Evolutionary conservation across 2,797 vertebrate genomes (phyloP).

Genomic region (Acanthurus tractus): DNA sequence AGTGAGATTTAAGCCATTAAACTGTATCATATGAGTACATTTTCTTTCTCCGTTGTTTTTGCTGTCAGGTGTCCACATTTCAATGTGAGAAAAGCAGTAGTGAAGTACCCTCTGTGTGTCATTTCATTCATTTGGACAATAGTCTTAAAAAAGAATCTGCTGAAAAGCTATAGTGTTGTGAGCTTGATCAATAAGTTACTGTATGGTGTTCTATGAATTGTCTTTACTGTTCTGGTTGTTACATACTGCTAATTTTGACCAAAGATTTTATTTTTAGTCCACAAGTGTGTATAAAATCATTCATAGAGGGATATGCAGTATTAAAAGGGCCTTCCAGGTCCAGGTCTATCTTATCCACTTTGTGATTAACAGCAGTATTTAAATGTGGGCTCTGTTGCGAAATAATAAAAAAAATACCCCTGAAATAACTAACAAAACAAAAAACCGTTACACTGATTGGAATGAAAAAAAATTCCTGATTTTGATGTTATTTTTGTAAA

Average conservation of each 20-base stretch:
- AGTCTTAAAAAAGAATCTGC: conserved; percentile 50
- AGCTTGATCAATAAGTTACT: conserved; percentile 81
- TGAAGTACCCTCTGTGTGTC: conserved; percentile 67
- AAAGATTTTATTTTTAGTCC: conserved; percentile 74
- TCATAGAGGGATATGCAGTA: conserved; percentile 68
- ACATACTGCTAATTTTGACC: conserved; percentile 76
- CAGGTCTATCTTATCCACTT: conserved; percentile 42
- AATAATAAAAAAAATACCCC: conserved; percentile 7
- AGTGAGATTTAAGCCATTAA: conserved; percentile 56
- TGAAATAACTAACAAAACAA: not conserved
- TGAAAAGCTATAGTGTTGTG: conserved; percentile 78
- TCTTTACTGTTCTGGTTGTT: conserved; percentile 72
- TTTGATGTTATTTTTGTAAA: conserved; percentile 54
- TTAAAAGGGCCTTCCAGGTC: conserved; percentile 59
- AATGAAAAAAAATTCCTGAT: conserved; percentile 20
- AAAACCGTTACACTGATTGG: conserved; percentile 41
- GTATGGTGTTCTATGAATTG: conserved; percentile 71
- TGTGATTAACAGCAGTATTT: conserved; percentile 64
- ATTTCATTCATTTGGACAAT: conserved; percentile 53
- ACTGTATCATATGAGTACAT: conserved; percentile 38
- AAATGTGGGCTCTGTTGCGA: conserved; percentile 51
- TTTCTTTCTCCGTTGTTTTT: conserved; percentile 43
- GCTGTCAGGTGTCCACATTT: conserved; percentile 63
- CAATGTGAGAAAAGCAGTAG: conserved; percentile 60
- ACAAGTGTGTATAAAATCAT: conserved; percentile 55